Evolutionary conservation across 2,797 vertebrate genomes (phyloP).

Genomic region (Vespertilio murinus): DNA sequence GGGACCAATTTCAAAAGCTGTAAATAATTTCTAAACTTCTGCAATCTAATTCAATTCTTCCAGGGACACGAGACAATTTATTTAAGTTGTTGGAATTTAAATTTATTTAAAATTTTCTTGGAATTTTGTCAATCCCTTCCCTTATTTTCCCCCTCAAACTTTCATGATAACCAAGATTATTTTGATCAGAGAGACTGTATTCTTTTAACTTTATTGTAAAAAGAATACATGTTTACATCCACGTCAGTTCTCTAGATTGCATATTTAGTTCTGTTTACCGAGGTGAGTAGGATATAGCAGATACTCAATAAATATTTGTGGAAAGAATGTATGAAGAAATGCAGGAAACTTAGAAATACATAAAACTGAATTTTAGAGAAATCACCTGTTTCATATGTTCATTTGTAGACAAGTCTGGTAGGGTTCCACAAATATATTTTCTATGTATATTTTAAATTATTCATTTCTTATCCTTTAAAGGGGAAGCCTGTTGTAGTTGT

Average conservation of each 20-base stretch:
- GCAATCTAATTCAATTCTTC: neutral
- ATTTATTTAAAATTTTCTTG: neutral
- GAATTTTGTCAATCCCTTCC: neutral
- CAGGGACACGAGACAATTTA: neutral
- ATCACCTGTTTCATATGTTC: neutral
- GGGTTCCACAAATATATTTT: conserved; percentile 6
- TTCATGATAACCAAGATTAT: neutral
- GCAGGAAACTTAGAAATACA: neutral
- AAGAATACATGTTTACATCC: neutral
- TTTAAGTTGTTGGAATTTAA: neutral
- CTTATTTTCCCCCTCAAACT: neutral
- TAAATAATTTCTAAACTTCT: neutral
- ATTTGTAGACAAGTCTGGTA: neutral
- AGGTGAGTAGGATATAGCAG: neutral
- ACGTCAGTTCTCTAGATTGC: neutral
- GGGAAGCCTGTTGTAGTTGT: neutral
- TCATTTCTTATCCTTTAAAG: neutral
- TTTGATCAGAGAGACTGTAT: neutral
- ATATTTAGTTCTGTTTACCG: neutral
- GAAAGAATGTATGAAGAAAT: neutral
- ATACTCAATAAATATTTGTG: neutral
- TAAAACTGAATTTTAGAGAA: neutral
- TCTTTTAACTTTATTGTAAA: neutral
- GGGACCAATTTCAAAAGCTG: neutral
- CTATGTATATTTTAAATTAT: neutral